A percentile compares a stretch with the other conserved stretches of the same genome.
phyloP scores from a whole-genome alignment of 1,140 invertebrate genomes.

The Paralvinella palmiformis region DNA sequence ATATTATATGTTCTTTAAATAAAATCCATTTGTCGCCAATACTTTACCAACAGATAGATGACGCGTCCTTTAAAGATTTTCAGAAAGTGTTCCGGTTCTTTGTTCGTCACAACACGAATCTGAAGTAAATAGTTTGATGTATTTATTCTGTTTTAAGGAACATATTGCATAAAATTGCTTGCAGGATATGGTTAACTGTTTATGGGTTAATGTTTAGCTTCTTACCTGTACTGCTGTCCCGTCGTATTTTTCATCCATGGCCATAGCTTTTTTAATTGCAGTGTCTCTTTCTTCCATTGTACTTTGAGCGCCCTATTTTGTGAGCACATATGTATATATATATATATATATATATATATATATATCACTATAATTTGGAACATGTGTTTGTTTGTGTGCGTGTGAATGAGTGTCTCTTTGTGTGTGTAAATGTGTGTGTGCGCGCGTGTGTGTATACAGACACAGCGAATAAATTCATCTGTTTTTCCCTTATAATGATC shows the following conservation, averaged over 20 bases:
- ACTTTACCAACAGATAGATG: constrained; percentile 30
- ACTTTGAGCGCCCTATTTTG: constrained; percentile 27
- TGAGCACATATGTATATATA: no score
- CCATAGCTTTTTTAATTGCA: constrained; percentile 31
- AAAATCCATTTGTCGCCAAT: no score
- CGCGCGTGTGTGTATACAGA: no score
- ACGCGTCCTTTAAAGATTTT: constrained; percentile 33
- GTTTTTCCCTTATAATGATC: no score
- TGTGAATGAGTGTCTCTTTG: no score
- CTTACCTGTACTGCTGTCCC: constrained; percentile 33
- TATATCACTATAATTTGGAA: no score
- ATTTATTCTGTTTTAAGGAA: not conserved
- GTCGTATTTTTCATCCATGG: constrained; percentile 27
- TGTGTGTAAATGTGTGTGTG: no score
- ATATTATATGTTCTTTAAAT: no score
- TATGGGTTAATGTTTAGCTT: not conserved
- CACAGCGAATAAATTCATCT: no score
- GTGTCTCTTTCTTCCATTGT: constrained; percentile 30
- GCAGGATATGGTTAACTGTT: no score
- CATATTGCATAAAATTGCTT: not conserved
- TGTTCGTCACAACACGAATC: constrained; percentile 47
- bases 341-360: no score
- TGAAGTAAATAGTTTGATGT: constrained; percentile 16
- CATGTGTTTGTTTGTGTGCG: no score
- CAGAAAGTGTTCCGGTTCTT: constrained; percentile 36